Evolutionary conservation across 2,888 invertebrate genomes (phyloP).

Genomic region (Lasioglossum vierecki): DNA sequence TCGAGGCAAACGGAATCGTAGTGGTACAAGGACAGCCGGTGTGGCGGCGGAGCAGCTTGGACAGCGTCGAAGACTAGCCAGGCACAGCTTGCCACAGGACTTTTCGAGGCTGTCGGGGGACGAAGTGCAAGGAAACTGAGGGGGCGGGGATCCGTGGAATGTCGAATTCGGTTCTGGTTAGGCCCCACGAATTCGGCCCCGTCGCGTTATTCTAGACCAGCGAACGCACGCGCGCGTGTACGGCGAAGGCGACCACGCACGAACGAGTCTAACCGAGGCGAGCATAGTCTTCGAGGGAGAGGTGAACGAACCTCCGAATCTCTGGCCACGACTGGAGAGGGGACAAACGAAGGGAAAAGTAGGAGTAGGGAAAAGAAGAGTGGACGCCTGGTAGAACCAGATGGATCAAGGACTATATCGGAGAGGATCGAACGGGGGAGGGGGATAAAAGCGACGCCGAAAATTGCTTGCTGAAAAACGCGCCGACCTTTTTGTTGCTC

Average conservation of each 20-base stretch:
- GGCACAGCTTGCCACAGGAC: constrained; percentile 15
- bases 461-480: neutral
- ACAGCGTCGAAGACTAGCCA: constrained; percentile 4
- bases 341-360: constrained; percentile 63
- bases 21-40: constrained; percentile 55
- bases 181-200: constrained; percentile 51
- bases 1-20: constrained; percentile 62
- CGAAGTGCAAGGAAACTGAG: constrained; percentile 72
- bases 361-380: constrained; percentile 66
- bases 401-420: constrained; percentile 48
- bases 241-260: neutral
- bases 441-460: neutral
- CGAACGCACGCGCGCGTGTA: neutral
- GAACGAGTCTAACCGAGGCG: constrained; percentile 19
- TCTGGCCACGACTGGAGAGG: constrained; percentile 18
- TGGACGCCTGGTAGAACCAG: constrained; percentile 44
- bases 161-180: constrained; percentile 76
- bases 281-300: constrained; percentile 63
- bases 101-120: constrained; percentile 44
- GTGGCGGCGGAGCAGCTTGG: constrained; percentile 16
- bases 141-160: constrained; percentile 76
- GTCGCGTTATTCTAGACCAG: constrained; percentile 55
- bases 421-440: neutral
- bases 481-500: neutral
- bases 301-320: constrained; percentile 84